Conservation (phyloP, 2,888 invertebrate species). For the Orchesellides sinensis region DNA sequence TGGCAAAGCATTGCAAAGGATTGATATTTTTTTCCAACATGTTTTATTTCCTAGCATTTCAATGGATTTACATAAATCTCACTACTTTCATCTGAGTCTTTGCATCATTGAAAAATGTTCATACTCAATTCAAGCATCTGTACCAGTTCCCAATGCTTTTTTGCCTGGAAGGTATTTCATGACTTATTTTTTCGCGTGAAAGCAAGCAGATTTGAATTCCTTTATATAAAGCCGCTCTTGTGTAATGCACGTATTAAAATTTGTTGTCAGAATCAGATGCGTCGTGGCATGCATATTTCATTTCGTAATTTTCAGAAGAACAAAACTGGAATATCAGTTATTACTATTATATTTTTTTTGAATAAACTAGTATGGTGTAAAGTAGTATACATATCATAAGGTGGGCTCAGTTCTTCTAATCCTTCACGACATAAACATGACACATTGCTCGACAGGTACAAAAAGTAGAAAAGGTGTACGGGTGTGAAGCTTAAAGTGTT, state of each 20-base stretch:
- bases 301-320: too few species aligned
- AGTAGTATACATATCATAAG: too few species aligned
- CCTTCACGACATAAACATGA: constrained; percentile 42
- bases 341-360: too few species aligned
- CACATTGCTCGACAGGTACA: constrained; percentile 36
- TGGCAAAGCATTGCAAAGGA: constrained; percentile 31
- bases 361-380: too few species aligned
- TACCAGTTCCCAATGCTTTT: constrained; percentile 39
- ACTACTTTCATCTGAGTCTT: constrained; percentile 25
- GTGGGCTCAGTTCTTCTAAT: constrained; percentile 46
- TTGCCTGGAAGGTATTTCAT: too few species aligned
- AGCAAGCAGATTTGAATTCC: neutral
- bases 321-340: too few species aligned
- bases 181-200: neutral
- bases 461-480: neutral
- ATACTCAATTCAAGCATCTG: constrained; percentile 38
- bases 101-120: neutral
- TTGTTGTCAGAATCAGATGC: too few species aligned
- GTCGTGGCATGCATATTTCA: too few species aligned
- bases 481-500: constrained; percentile 39
- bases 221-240: neutral
- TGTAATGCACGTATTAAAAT: too few species aligned
- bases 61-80: constrained; percentile 62
- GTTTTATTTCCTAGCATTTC: constrained; percentile 36
- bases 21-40: constrained; percentile 34